Base-by-base conservation (phyloP, 2,113 vertebrate species). In the Pygoscelis antarcticus region DNA sequence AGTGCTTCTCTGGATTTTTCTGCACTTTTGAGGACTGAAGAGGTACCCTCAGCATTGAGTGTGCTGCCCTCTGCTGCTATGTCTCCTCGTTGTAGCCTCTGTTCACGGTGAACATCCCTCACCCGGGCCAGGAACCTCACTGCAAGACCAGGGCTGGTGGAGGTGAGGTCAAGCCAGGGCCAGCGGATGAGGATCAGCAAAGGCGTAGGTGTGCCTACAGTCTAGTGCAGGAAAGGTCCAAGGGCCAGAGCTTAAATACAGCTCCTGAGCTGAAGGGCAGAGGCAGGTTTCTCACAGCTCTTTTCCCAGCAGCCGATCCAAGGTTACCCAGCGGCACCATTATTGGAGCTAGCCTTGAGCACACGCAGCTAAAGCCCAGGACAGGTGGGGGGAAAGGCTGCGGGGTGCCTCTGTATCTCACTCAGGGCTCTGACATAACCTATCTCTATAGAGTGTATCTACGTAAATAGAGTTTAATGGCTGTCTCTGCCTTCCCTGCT, bases 31-130 rank as follows among this genome's bases (percentile, higher is more conserved):
- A 82, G 69, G 44, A 36, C 30, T 7, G 57, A 30, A 14, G 78
- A 77, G 36, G 46, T 44, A 47, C 83, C 82, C 82, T 96, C 82
- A 58, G 75, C 92, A 21, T 86, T 96, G 96, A 88, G 92, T 95
- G 96, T 97, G 96, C 96, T 97, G 96, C 96, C 96, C 93, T 96
- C 96, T 97, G 93, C 96, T 94, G 93, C 95, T 85, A 30, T 3
- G 0, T 83, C 49, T 61, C 36, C 57, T 89, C 14, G 0, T 26
- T 40, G 42, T 36, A 54, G 60, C 55, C 11, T n/a, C 61, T 14
- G 22, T n/a, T 86, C 10, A 0, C 3, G 10, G 34, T 27, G 46
- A 92, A 7, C 55, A 7, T 29, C 46, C 46, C 42, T 62, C 11
- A 4, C 25, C 11, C 0, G 1, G 12, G 7, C 36, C n/a, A 5